phyloP scores from a whole-genome alignment of 2,888 invertebrate genomes.

The Aporophyla lueneburgensis region DNA sequence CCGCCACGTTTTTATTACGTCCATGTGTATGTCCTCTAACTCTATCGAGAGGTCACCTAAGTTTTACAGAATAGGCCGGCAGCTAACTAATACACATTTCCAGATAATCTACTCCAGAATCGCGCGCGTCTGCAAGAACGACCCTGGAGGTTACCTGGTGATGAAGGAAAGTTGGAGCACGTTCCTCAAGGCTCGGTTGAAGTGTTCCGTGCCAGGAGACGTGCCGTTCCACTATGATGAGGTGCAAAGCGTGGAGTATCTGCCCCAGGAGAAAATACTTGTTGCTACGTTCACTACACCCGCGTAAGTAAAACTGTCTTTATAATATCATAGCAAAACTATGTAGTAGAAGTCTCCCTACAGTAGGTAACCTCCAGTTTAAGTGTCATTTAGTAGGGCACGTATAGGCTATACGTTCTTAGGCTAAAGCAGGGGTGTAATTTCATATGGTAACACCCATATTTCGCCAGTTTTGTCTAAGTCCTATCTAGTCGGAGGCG shows the following conservation, averaged over 20 bases:
- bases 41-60: too few species aligned
- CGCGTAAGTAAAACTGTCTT: slow-evolving; percentile 86
- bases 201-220: slow-evolving; percentile 96
- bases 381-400: too few species aligned
- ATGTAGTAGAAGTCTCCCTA: too few species aligned
- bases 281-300: slow-evolving; percentile 97
- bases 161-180: slow-evolving; percentile 97
- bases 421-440: too few species aligned
- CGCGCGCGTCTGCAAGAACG: slow-evolving; percentile 97
- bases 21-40: too few species aligned
- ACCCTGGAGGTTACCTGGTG: slow-evolving; percentile 94
- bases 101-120: slow-evolving; percentile 97
- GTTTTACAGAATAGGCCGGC: too few species aligned
- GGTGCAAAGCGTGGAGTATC: slow-evolving; percentile 95
- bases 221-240: slow-evolving; percentile 97
- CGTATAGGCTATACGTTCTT: too few species aligned
- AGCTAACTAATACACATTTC: neutral
- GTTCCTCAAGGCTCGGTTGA: slow-evolving; percentile 96
- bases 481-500: too few species aligned
- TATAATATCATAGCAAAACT: neutral
- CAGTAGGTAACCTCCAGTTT: too few species aligned
- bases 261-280: slow-evolving; percentile 94
- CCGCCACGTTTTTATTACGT: too few species aligned
- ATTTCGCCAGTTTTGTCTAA: neutral
- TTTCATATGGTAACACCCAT: neutral